Evolutionary conservation across 2,888 invertebrate species (phyloP), one percentile per base, ranked within the genome.

Genomic region (Cephalotes varians): DNA sequence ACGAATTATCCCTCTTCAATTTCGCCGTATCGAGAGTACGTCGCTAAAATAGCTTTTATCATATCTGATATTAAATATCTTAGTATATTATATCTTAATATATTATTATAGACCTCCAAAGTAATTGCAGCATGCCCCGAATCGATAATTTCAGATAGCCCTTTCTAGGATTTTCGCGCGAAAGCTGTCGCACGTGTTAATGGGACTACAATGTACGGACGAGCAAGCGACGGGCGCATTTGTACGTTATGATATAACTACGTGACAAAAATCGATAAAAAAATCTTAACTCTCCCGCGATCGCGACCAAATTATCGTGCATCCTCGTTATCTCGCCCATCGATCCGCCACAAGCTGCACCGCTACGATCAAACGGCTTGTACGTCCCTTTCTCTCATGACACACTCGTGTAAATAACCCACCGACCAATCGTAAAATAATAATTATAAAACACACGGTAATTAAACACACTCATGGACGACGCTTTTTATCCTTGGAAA

Each of bases 281-380:
- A 60, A 92, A 92, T 91, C 91, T 91, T 91, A 92, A 89, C 90
- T 92, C 81, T 89, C 82, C 31, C 31, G 83, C 83, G 84, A 88
- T 87, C 47, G 18, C 72, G 77, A 69, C 83, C 83, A 85, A n/a
- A 83, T 85, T 85, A 81, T 87, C 86, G 69, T 86, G 74, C 40
- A 82, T 85, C 84, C 49, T 82, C 79, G 69, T 85, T 81, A 77
- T 85, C 72, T 80, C 71, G 74, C 72, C 72, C 80, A 83, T 83
- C 31, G 77, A 87, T 84, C 47, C 37, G 18, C 6, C 37, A 51
- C 58, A 47, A 64, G n/a, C 25, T 62, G 60, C 21, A 37, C 21
- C 12, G 44, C 37, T 18, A 58, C 44, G 25, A 37, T 15, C 18
- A 47, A 51, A 18, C 28, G 37, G 25, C 51, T 34, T 54, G 37